Conservation (phyloP, 2,888 invertebrate genomes). For the Trichogramma evanescens region DNA sequence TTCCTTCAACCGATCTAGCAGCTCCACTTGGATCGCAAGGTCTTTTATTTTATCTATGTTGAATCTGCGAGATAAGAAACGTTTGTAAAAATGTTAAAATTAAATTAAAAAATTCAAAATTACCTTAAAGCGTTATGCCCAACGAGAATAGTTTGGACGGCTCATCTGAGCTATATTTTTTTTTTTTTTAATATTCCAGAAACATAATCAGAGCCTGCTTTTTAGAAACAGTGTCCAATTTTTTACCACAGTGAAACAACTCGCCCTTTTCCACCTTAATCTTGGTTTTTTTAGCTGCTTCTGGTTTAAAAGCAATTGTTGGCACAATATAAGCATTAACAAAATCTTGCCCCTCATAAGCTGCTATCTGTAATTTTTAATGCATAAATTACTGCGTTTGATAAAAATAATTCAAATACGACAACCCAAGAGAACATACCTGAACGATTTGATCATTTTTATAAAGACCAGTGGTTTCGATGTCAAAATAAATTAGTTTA, state of each 20-base stretch:
- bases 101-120: too few species aligned
- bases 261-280: neutral
- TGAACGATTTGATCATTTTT: slow-evolving; percentile 15
- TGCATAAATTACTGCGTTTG: too few species aligned
- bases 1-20: too few species aligned
- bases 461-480: slow-evolving; percentile 11
- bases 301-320: neutral
- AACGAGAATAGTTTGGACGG: too few species aligned
- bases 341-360: neutral
- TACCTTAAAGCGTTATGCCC: too few species aligned
- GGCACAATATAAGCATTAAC: neutral
- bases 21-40: too few species aligned
- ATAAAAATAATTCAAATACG: neutral
- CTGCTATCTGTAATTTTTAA: slow-evolving; percentile 7
- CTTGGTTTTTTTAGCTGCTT: neutral
- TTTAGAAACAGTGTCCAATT: neutral
- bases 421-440: slow-evolving; percentile 5
- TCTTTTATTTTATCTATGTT: too few species aligned
- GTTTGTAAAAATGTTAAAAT: too few species aligned
- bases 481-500: slow-evolving; percentile 9
- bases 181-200: too few species aligned
- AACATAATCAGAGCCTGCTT: neutral
- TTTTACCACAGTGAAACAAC: neutral
- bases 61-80: too few species aligned
- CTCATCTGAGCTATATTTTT: too few species aligned